phyloP scores from a whole-genome alignment of 2,888 invertebrate genomes.

The Aelia acuminata region DNA sequence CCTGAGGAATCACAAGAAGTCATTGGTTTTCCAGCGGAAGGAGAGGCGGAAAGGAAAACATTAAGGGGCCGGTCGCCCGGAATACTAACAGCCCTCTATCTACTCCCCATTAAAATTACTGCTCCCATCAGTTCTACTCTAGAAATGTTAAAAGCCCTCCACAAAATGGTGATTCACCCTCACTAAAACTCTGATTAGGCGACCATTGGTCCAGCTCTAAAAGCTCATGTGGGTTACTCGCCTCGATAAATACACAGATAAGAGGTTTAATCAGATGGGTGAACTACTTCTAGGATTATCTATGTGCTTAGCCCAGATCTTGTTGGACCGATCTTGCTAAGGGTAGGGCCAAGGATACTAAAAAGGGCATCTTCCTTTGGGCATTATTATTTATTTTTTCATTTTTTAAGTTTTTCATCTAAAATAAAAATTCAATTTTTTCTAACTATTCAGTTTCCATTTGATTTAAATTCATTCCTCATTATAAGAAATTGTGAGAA shows the following conservation, averaged over 20 bases:
- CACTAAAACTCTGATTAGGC: constrained; percentile 5
- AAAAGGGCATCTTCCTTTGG: too few relatives aligned
- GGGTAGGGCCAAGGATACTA: background rate
- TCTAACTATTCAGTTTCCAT: too few relatives aligned
- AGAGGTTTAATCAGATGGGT: constrained; percentile 17
- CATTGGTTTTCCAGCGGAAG: constrained; percentile 50
- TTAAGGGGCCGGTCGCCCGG: constrained; percentile 4
- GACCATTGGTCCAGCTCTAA: background rate
- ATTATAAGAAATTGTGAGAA: too few relatives aligned
- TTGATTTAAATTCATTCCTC: too few relatives aligned
- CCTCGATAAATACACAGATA: background rate
- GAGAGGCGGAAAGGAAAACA: constrained; percentile 41
- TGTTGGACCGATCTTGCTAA: background rate
- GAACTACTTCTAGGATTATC: constrained; percentile 21
- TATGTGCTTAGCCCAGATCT: background rate
- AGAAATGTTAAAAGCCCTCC: constrained; percentile 36
- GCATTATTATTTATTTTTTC: too few relatives aligned
- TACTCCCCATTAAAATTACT: constrained; percentile 50
- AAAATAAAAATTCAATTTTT: too few relatives aligned
- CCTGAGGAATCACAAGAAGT: constrained; percentile 50
- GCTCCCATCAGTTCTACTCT: constrained; percentile 32
- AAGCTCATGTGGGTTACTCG: background rate
- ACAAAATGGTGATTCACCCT: constrained; percentile 34
- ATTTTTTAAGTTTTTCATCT: too few relatives aligned
- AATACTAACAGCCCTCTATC: constrained; percentile 45